Base-by-base conservation (phyloP, 2,797 vertebrate species). In the Mormyrops boulengeri region DNA sequence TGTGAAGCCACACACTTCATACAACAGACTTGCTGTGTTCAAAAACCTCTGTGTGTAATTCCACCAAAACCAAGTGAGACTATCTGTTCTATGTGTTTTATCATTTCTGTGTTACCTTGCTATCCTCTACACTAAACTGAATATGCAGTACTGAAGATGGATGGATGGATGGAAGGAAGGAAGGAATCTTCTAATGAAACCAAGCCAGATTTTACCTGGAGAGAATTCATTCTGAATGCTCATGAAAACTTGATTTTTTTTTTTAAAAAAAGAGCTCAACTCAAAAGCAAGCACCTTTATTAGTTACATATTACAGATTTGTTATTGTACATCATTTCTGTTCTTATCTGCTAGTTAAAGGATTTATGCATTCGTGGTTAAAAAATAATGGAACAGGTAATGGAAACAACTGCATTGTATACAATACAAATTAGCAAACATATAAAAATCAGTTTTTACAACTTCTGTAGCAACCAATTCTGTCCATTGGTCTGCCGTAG, bases 401-500 rank as follows among this genome's bases (percentile, higher is more conserved):
- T 97, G 97, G 96, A 98, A 98, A 97, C 95, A 96, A 95, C 96
- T 95, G 95, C 96, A 97, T 11, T 96, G 96, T 97, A 97, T 96
- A 98, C 95, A 97, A 97, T 97, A 97, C 95, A 97, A 96, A 97
- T 97, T 95, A 95, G 96, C 95, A 96, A 97, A 97, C 95, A 95
- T 96, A 97, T 97, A 95, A 97, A 97, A 97, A 96, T 97, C 96
- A 93, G 95, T 97, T 97, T 96, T 97, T 98, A 98, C 96, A 97
- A 94, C 96, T 96, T 96, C 96, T 97, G 94, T 97, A 97, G 95
- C 96, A 96, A 97, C 97, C 96, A 97, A 96, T 96, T 96, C 93
- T 95, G 95, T 96, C 94, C 94, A 95, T 97, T 97, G 96, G 97
- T 96, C 97, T 96, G 95, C 95, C 96, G 95, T 97, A 98, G 97